Base-by-base conservation (phyloP, 1,140 invertebrate species). In the Pogonus chalceus region DNA sequence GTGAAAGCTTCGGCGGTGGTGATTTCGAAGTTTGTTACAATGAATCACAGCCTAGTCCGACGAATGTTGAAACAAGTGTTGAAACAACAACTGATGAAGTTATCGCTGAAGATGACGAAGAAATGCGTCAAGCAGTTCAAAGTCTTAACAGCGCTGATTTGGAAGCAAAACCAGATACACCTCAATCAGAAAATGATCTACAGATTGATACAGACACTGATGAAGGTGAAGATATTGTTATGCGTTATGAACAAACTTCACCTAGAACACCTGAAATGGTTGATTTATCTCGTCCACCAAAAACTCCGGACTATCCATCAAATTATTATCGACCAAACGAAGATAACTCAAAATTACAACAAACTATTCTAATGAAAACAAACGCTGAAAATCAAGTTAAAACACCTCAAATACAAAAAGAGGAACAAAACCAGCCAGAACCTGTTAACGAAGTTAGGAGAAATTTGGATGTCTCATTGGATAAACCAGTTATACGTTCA, bases 161-260 rank as follows among this genome's bases (percentile, higher is more conserved):
- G 57, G 85, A 88, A 63, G 75, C 85, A 22, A 90, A 90, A 70
- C 86, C 87, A 1, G 87, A 88, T 47, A 90, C 88, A 1, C 87
- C 88, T 2, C 82, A 87, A 56, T 90, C 88, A 23, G 88, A 91
- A 64, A 81, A 83, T 59, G 87, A 88, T 64, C 69, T 92, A 4
- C 84, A 90, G 65, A 92, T 92, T 52, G 89, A 92, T 66, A 90
- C 88, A 1, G 88, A 92, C 61, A 88, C 84, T 7, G 87, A 89
- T 62, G 87, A 90, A 62, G 61, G 64, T 58, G 62, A 67, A 55
- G 69, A 70, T 31, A 59, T 68, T 20, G 63, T 69, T 22, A 58
- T 67, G 63, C 55, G 63, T 53, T 55, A 65, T 63, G 59, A 65
- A 56, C 54, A 70, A 66, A 51, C 64, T 14, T 58, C 65, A 43